A percentile compares a stretch with the other conserved stretches of the same genome.
phyloP scores from a whole-genome alignment of 2,888 invertebrate genomes.

The Priocnemis perturbator region DNA sequence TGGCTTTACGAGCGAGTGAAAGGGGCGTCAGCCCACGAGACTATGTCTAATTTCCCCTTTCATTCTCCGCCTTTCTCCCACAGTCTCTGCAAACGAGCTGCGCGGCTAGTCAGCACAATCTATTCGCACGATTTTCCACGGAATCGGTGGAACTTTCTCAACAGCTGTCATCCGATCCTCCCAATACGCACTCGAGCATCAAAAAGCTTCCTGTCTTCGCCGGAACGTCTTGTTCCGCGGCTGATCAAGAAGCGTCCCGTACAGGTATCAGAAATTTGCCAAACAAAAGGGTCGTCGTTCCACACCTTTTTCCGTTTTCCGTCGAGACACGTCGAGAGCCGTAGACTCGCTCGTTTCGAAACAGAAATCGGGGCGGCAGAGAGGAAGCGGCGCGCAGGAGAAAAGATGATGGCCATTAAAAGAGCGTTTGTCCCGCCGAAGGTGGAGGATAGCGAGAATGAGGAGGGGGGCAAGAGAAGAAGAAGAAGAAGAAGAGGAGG shows the following conservation, averaged over 20 bases:
- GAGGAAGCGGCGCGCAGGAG: conserved; percentile 6
- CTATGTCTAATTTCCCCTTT: conserved; percentile 23
- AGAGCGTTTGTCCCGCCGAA: conserved; percentile 25
- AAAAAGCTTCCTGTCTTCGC: neutral
- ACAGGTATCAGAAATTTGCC: neutral
- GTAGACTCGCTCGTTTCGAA: neutral
- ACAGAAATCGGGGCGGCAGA: neutral
- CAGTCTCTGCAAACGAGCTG: neutral
- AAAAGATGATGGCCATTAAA: conserved; percentile 28
- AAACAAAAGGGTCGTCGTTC: neutral
- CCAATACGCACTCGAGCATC: neutral
- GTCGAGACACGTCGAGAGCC: too few species aligned
- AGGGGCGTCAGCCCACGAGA: conserved; percentile 17
- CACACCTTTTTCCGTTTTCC: neutral
- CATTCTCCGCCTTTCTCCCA: conserved; percentile 12
- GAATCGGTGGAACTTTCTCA: neutral
- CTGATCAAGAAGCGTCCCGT: neutral
- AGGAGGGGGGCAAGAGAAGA: conserved; percentile 15
- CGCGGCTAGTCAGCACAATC: conserved; percentile 9
- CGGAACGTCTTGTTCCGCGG: neutral
- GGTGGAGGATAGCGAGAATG: conserved; percentile 11
- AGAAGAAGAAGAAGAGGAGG: conserved; percentile 15
- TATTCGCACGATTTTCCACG: conserved; percentile 47
- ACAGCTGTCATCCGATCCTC: too few species aligned
- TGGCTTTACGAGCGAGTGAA: conserved; percentile 39